Evolutionary conservation across 2,797 vertebrate genomes (phyloP).

Genomic region (Chelonia mydas): DNA sequence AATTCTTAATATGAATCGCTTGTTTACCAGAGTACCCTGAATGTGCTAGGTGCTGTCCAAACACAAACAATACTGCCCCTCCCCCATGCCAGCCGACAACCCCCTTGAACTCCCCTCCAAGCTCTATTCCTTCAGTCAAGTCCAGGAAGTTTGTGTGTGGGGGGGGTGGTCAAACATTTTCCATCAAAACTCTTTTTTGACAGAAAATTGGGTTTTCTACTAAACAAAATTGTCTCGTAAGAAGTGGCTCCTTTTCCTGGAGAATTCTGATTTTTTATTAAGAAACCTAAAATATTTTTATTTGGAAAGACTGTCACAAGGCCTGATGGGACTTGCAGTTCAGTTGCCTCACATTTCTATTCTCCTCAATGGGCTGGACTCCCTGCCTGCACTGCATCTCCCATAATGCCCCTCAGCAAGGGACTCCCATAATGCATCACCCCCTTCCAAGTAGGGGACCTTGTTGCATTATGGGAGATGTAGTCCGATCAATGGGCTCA

Average conservation of each 20-base stretch:
- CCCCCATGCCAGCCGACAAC: background rate
- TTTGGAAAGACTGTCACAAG: background rate
- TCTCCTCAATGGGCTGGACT: background rate
- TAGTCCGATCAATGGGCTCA: background rate
- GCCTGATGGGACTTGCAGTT: background rate
- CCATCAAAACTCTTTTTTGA: background rate
- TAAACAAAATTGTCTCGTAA: background rate
- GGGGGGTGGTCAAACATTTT: background rate
- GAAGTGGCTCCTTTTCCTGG: background rate
- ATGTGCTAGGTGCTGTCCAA: background rate
- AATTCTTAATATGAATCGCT: background rate
- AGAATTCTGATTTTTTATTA: background rate
- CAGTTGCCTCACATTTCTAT: background rate
- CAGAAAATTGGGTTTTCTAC: background rate
- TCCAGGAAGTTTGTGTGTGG: background rate
- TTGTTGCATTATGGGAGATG: background rate
- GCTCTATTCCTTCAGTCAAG: background rate
- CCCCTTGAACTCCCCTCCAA: background rate
- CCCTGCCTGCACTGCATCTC: background rate
- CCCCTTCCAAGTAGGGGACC: background rate
- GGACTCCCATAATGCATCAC: background rate
- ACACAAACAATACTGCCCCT: background rate
- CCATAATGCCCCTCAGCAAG: background rate
- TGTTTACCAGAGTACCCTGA: background rate
- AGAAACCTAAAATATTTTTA: background rate